Evolutionary conservation across 2,888 invertebrate genomes (phyloP), one percentile per base, ranked within the genome.

Genomic region (Pristionchus arcanus): DNA sequence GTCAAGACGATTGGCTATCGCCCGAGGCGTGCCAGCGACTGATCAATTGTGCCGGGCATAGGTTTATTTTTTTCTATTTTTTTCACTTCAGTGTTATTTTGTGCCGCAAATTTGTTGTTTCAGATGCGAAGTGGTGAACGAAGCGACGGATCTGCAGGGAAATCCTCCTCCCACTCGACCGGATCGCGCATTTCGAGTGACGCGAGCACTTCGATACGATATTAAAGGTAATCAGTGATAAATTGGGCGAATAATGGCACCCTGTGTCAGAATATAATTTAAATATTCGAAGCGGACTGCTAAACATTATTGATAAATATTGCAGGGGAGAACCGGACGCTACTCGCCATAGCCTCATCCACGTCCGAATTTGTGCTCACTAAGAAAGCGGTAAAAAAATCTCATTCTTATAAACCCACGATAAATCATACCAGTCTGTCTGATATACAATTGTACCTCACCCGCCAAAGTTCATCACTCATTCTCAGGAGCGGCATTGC

Each of bases 111-210:
- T 66, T 66, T 2, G 2, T 3, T n/a, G 11, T n/a, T n/a, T 11
- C 66, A 66, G 66, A n/a, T 66, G 66, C 66, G n/a, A 66, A 66
- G 66, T 66, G 19, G n/a, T 66, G 25, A 66, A 66, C n/a, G 66
- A 66, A 66, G n/a, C 66, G n/a, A 66, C 66, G 66, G 66, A 66
- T n/a, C 66, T 66, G 66, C 66, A 66, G n/a, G 66, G 66, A 2
- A 66, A 66, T 66, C 66, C 66, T 21, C 66, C 66, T 66, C 66
- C 66, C 11, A 66, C 66, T 21, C 66, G 66, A 11, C 66, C 66
- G 21, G 66, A 66, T n/a, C 66, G 66, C 13, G 66, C 66, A 5
- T 66, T 66, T n/a, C 66, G 66, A 2, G 66, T 66, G 4, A n/a
- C 66, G 11, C 66, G 66, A 5, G 66, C 66, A 11, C 66, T 66